Evolutionary conservation across 2,797 vertebrate species (phyloP).

Genomic region (Protosalanx chinensis): DNA sequence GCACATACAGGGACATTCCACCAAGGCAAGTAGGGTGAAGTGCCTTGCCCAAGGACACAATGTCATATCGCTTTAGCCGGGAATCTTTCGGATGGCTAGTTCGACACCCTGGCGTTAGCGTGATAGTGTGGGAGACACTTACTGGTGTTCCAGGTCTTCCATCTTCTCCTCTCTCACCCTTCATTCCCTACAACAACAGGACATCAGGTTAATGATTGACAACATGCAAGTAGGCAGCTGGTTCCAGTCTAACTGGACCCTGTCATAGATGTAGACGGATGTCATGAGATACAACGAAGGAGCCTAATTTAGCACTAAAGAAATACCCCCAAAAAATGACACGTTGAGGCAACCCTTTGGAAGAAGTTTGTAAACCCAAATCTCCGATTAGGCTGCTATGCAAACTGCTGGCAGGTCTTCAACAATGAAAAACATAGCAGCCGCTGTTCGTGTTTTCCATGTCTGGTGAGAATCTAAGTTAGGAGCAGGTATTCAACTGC

Average conservation of each 20-base stretch:
- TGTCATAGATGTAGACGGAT: conserved; percentile 11
- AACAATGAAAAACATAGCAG: conserved; percentile 24
- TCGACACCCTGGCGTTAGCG: not conserved
- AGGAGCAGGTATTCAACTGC: not conserved
- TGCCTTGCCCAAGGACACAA: too few species aligned
- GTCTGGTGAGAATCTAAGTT: conserved; percentile 6
- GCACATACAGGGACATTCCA: too few species aligned
- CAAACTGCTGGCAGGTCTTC: conserved; percentile 18
- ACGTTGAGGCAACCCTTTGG: conserved; percentile 5
- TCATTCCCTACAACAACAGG: conserved; percentile 75
- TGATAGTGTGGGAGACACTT: conserved; percentile 40
- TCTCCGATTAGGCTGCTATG: conserved; percentile 16
- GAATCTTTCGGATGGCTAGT: too few species aligned
- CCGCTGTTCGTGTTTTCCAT: conserved; percentile 24
- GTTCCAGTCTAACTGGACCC: not conserved
- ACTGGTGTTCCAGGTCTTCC: conserved; percentile 82
- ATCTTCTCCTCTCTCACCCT: conserved; percentile 82
- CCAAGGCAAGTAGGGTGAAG: too few species aligned
- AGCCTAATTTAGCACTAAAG: conserved; percentile 6
- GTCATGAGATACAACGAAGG: conserved; percentile 8
- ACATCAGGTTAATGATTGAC: not conserved
- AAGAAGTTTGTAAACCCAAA: conserved; percentile 22
- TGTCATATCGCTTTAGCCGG: too few species aligned
- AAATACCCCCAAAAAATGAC: too few species aligned
- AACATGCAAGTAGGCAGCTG: conserved; percentile 7